These are phyloP conservation scores for Rhabdomys dilectus DNA, from an alignment of 2,113 vertebrate genomes.

Conservation along the genomic window DNA sequence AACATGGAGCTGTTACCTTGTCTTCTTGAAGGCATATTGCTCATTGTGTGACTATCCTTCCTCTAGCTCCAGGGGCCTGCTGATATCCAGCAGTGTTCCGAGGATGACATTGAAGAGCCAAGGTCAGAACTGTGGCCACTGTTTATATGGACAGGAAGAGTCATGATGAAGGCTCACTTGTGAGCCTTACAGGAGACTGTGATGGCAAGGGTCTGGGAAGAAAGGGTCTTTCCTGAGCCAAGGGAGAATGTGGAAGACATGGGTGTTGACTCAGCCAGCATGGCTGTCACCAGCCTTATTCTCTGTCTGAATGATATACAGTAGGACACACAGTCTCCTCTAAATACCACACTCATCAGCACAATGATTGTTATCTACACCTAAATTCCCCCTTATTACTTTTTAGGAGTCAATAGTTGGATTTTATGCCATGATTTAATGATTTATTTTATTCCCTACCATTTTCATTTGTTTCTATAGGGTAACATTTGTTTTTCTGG, in stretches of 20 bases:
- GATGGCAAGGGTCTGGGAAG: neutral
- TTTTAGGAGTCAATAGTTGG: neutral
- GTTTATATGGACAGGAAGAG: neutral
- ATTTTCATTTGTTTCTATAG: constrained; percentile 12
- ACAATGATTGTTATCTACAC: neutral
- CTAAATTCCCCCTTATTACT: neutral
- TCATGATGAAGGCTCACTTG: neutral
- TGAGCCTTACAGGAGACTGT: neutral
- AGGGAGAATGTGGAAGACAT: neutral
- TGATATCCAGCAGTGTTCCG: neutral
- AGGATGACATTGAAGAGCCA: neutral
- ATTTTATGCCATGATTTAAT: neutral
- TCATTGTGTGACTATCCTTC: neutral
- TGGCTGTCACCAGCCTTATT: neutral
- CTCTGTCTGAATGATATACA: neutral
- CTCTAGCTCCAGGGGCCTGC: neutral
- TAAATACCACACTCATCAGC: neutral
- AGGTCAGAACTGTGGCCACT: neutral
- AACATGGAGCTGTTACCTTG: neutral
- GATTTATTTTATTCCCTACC: neutral
- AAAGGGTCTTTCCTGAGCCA: neutral
- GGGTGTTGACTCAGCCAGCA: neutral
- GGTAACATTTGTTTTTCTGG: constrained; percentile 21
- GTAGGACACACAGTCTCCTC: neutral
- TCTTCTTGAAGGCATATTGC: neutral